Evolutionary conservation across 2,113 vertebrate species (phyloP).

Genomic region (Plecturocebus donacophilus): DNA sequence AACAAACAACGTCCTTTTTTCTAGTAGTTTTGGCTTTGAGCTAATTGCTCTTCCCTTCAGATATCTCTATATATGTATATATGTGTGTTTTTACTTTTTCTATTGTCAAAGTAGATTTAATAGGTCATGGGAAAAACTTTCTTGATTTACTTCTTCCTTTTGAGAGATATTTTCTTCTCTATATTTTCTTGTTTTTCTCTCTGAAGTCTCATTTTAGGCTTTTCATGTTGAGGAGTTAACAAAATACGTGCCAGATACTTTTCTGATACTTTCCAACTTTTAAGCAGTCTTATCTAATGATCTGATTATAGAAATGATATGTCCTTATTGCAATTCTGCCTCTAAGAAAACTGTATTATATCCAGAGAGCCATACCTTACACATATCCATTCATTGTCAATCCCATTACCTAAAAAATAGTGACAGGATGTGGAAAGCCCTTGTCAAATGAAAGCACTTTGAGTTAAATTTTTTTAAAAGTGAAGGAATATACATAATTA

Average conservation of each 20-base stretch:
- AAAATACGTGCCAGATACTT: constrained; percentile 3
- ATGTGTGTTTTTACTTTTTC: not conserved
- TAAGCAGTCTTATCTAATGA: not conserved
- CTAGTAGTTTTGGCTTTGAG: constrained; percentile 45
- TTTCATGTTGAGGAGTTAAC: constrained; percentile 50
- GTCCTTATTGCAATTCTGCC: not conserved
- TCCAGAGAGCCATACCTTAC: not conserved
- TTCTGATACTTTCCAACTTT: constrained; percentile 46
- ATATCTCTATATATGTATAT: not conserved
- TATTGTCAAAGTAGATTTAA: constrained; percentile 56
- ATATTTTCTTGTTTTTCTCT: constrained; percentile 18
- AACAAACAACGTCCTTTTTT: constrained; percentile 61
- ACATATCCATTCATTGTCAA: constrained; percentile 9
- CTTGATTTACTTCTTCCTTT: constrained; percentile 48
- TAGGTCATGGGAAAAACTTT: constrained; percentile 23
- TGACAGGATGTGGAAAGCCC: not conserved
- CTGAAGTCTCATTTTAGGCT: constrained; percentile 58
- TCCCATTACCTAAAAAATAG: not conserved
- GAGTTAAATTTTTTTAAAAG: not conserved
- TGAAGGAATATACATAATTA: constrained; percentile 17
- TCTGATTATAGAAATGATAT: constrained; percentile 42
- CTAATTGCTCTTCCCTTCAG: constrained; percentile 38
- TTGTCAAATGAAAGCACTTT: not conserved
- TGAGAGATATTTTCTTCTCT: constrained; percentile 30
- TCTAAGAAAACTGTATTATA: constrained; percentile 18